These are phyloP conservation scores for Chauna torquata DNA, from an alignment of 2,113 vertebrate species.

Conservation along the genomic window DNA sequence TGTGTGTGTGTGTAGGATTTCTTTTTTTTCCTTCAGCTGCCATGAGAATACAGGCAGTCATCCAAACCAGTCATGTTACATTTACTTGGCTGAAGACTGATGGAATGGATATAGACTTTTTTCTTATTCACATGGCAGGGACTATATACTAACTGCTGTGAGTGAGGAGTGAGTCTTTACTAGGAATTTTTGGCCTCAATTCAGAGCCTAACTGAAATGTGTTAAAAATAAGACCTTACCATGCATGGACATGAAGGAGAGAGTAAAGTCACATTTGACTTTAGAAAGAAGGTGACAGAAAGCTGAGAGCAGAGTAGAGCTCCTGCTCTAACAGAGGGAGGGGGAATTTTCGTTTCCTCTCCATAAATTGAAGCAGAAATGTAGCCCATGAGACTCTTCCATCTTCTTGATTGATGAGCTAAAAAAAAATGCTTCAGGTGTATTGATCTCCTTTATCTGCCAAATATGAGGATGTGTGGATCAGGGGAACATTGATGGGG, in stretches of 20 bases:
- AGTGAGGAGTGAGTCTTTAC: background rate
- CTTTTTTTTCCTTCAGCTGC: background rate
- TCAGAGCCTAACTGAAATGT: background rate
- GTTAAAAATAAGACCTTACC: background rate
- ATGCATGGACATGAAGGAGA: fast-evolving
- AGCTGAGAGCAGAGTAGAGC: background rate
- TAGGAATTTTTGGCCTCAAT: background rate
- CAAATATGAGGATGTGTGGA: background rate
- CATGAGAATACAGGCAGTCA: background rate
- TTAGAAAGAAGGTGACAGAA: background rate
- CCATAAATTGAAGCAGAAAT: background rate
- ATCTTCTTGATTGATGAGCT: background rate
- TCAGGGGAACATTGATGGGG: background rate
- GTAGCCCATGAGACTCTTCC: background rate
- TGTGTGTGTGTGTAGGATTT: too few species aligned
- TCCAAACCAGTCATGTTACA: background rate
- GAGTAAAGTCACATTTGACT: background rate
- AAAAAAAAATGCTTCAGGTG: background rate
- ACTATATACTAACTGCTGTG: background rate
- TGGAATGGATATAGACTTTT: background rate
- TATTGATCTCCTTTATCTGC: background rate
- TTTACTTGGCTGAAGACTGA: background rate
- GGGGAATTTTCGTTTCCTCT: background rate
- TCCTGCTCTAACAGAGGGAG: background rate
- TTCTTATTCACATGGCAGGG: background rate